Base-by-base conservation (phyloP, 2,113 vertebrate genomes). In the Mola mola region DNA sequence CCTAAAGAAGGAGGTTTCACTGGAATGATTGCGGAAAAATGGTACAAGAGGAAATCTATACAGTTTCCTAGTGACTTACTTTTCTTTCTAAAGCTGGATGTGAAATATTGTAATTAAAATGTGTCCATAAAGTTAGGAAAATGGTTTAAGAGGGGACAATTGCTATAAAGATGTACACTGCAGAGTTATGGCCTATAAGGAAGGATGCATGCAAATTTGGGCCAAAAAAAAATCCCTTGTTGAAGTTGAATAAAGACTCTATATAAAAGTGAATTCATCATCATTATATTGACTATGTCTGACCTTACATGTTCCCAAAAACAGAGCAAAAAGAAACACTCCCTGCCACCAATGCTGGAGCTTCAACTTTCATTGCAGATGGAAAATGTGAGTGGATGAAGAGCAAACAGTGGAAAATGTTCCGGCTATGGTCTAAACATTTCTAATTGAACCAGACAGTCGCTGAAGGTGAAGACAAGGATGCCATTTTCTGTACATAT, bases 401-500 rank as follows among this genome's bases (percentile, higher is more conserved):
- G 75, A 48, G 76, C 73, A 81, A 86, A 80, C 61, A 68, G 72
- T 82, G 78, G 79, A 85, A 86, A 79, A 84, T 63, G 44, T 61
- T 82, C 68, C 67, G 46, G 66, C 73, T 61, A 78, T 57, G 77
- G 81, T 75, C 80, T 86, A 72, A 86, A 82, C 78, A 71, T 75
- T 74, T 87, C 76, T 90, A 87, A 91, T 86, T 90, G 83, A 81
- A 86, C 74, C 73, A 59, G 87, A 90, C 84, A 75, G 72, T 64
- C 47, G 55, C 73, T 46, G 64, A 79, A 75, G 81, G 46, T 78
- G 67, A 50, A 64, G 81, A 84, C 78, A 85, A 81, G 67, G 72
- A 77, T 69, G 64, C 49, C 64, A 83, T 88, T 86, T 85, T 86
- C 73, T 75, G 26, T 58, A 61, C 65, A 44, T 77, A 65, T 48